phyloP scores from a whole-genome alignment of 2,797 vertebrate species.

The Gymnothorax javanicus region DNA sequence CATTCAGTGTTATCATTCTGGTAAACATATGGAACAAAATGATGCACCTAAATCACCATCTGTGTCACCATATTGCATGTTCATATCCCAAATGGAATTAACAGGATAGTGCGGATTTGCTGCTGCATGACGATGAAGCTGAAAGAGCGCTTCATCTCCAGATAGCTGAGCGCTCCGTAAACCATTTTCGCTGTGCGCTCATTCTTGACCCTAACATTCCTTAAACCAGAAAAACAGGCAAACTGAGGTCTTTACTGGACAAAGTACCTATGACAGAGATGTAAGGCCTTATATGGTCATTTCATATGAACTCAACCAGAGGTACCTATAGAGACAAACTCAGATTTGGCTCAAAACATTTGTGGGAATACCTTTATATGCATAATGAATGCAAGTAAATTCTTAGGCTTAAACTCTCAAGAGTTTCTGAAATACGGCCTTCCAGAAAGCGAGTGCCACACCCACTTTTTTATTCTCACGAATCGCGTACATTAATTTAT shows the following conservation, averaged over 20 bases:
- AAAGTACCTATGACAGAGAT: background rate
- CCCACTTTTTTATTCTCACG: too few relatives aligned
- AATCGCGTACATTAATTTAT: too few relatives aligned
- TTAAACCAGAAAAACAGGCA: background rate
- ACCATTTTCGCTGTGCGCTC: background rate
- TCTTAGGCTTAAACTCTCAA: too few relatives aligned
- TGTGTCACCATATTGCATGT: slow-evolving; percentile 46
- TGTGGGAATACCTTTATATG: too few relatives aligned
- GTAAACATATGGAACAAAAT: slow-evolving; percentile 41
- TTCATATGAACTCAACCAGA: too few relatives aligned
- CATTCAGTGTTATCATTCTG: slow-evolving; percentile 31
- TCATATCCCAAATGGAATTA: slow-evolving; percentile 43
- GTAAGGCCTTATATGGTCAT: too few relatives aligned
- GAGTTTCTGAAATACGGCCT: too few relatives aligned
- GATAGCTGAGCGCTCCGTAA: background rate
- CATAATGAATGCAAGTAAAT: too few relatives aligned
- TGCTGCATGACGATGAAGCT: background rate
- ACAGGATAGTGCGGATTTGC: background rate
- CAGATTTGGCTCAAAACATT: too few relatives aligned
- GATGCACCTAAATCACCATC: slow-evolving; percentile 41
- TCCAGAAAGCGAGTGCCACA: too few relatives aligned
- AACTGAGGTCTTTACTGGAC: background rate
- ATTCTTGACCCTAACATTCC: too few relatives aligned
- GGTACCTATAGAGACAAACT: too few relatives aligned
- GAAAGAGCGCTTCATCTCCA: background rate